Conservation (phyloP, 2,113 vertebrate genomes). For the Nyctibius bracteatus region DNA sequence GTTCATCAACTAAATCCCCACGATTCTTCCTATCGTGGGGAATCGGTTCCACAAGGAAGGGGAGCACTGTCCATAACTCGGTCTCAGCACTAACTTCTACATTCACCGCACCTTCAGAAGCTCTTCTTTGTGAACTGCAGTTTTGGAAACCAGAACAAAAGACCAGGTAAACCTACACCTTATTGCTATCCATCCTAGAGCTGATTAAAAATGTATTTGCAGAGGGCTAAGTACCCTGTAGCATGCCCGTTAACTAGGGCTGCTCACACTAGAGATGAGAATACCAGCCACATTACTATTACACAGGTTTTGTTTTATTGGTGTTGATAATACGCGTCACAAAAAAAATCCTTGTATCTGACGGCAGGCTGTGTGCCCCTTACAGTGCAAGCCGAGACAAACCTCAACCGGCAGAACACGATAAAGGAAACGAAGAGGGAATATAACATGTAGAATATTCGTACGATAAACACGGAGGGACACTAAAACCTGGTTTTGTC, state of each 20-base stretch:
- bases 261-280: neutral
- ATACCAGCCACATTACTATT: neutral
- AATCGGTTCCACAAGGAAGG: neutral
- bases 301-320: neutral
- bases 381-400: neutral
- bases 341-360: neutral
- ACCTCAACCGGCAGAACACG: neutral
- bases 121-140: neutral
- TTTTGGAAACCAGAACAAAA: neutral
- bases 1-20: neutral
- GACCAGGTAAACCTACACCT: neutral
- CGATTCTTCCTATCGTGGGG: neutral
- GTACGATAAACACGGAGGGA: neutral
- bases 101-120: neutral
- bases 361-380: neutral
- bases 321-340: neutral
- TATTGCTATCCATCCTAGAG: neutral
- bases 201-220: neutral
- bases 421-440: neutral
- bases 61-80: neutral
- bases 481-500: neutral
- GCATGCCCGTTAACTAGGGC: neutral
- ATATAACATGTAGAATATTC: neutral
- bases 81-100: neutral
- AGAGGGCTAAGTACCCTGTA: neutral